These are phyloP conservation scores for Alfaro cultratus DNA, from an alignment of 2,797 vertebrate genomes.

Conservation along the genomic window DNA sequence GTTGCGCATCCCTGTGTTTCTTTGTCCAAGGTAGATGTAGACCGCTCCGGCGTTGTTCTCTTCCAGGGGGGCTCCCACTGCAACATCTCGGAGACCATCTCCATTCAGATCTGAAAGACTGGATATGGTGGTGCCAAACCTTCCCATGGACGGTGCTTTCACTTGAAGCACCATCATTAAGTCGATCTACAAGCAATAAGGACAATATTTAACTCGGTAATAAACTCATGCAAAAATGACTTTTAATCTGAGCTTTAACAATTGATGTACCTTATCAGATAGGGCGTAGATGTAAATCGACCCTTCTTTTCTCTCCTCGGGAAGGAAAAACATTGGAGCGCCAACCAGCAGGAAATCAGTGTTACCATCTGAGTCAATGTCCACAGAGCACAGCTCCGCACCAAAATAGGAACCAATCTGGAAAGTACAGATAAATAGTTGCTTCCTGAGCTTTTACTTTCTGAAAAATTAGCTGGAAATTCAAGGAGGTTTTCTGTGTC, in stretches of 20 bases:
- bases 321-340: constrained; percentile 78
- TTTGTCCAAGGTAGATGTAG: constrained; percentile 86
- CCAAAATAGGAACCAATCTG: constrained; percentile 91
- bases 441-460: background rate
- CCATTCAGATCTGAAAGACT: constrained; percentile 85
- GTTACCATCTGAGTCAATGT: constrained; percentile 77
- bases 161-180: constrained; percentile 45
- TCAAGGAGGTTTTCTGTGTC: constrained; percentile 40
- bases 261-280: constrained; percentile 61
- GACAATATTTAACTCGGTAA: background rate
- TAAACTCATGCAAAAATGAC: background rate
- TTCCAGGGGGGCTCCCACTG: constrained; percentile 88
- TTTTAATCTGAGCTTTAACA: background rate
- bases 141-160: constrained; percentile 61
- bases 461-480: background rate
- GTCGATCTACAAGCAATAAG: constrained; percentile 55
- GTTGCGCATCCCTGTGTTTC: constrained; percentile 57
- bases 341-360: constrained; percentile 86
- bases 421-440: too few relatives aligned
- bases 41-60: constrained; percentile 80
- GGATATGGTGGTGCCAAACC: constrained; percentile 84
- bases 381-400: constrained; percentile 81
- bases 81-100: constrained; percentile 83
- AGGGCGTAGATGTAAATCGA: constrained; percentile 79
- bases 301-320: constrained; percentile 78